Evolutionary conservation across 1,140 invertebrate genomes (phyloP).

Genomic region (Carcinoscorpius rotundicauda): DNA sequence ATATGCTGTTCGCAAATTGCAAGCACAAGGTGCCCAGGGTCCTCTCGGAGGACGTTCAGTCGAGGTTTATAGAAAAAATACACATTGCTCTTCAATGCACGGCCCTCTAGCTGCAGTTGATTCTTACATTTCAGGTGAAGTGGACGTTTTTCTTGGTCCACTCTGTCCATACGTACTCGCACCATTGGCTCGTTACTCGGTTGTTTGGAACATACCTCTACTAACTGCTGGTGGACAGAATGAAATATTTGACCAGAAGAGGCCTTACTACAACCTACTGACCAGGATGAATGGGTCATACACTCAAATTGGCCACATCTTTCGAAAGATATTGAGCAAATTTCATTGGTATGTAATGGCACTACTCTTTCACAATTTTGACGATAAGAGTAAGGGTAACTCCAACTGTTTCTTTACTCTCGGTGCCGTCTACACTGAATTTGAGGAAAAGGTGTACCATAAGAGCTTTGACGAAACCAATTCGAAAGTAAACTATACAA

Average conservation of each 20-base stretch:
- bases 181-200: constrained; percentile 72
- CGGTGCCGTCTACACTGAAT: constrained; percentile 49
- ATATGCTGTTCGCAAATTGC: too few relatives aligned
- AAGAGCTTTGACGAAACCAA: constrained; percentile 47
- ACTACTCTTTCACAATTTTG: constrained; percentile 30
- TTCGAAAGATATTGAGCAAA: constrained; percentile 48
- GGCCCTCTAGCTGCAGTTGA: constrained; percentile 66
- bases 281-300: constrained; percentile 78
- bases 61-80: constrained; percentile 53
- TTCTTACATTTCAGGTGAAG: constrained; percentile 44
- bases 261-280: constrained; percentile 52
- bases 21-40: too few relatives aligned
- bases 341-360: constrained; percentile 55
- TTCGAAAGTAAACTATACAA: constrained; percentile 39
- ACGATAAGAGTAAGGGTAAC: constrained; percentile 38
- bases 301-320: constrained; percentile 43
- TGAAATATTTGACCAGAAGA: constrained; percentile 57
- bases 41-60: constrained; percentile 26
- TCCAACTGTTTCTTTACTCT: constrained; percentile 59
- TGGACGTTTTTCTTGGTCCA: constrained; percentile 78
- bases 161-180: constrained; percentile 84
- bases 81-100: constrained; percentile 58
- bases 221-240: constrained; percentile 72
- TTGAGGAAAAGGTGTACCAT: constrained; percentile 44
- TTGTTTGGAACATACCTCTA: constrained; percentile 76